phyloP scores from a whole-genome alignment of 2,888 invertebrate genomes.

The Blera fallax region DNA sequence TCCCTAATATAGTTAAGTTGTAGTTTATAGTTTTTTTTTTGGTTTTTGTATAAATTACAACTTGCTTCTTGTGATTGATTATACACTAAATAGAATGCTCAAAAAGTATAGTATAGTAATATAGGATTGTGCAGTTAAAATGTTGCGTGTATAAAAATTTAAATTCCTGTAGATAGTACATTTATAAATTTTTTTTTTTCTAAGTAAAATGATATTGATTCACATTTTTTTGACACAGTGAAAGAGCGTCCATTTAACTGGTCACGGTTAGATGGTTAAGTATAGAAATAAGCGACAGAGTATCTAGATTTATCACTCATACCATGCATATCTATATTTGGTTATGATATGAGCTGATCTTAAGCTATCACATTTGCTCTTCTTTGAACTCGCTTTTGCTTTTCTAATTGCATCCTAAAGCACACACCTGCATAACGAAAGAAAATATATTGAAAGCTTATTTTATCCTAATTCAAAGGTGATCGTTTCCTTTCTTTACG shows the following conservation, averaged over 20 bases:
- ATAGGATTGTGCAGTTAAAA: conserved; percentile 71
- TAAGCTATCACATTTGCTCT: conserved; percentile 64
- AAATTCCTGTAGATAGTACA: conserved; percentile 69
- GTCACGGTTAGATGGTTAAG: neutral
- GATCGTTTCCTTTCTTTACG: no score
- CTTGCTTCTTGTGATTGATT: conserved; percentile 48
- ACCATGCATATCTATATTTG: conserved; percentile 9
- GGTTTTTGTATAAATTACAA: conserved; percentile 63
- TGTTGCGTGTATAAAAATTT: conserved; percentile 70
- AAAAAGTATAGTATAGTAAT: conserved; percentile 65
- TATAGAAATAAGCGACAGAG: conserved; percentile 44
- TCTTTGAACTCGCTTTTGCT: conserved; percentile 45
- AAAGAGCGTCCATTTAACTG: conserved; percentile 22
- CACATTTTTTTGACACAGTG: conserved; percentile 24
- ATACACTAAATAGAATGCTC: conserved; percentile 51
- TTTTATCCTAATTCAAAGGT: no score
- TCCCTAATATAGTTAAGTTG: conserved; percentile 55
- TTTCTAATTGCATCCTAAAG: neutral
- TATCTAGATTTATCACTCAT: conserved; percentile 37
- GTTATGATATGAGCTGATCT: conserved; percentile 43
- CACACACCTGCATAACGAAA: neutral
- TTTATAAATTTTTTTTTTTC: conserved; percentile 23
- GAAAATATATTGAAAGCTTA: neutral
- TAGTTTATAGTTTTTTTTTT: conserved; percentile 6
- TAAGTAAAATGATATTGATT: conserved; percentile 33